A percentile compares a stretch with the other conserved stretches of the same genome.
Evolutionary conservation across 2,113 vertebrate species (phyloP).

Genomic region (Myotis brandtii): DNA sequence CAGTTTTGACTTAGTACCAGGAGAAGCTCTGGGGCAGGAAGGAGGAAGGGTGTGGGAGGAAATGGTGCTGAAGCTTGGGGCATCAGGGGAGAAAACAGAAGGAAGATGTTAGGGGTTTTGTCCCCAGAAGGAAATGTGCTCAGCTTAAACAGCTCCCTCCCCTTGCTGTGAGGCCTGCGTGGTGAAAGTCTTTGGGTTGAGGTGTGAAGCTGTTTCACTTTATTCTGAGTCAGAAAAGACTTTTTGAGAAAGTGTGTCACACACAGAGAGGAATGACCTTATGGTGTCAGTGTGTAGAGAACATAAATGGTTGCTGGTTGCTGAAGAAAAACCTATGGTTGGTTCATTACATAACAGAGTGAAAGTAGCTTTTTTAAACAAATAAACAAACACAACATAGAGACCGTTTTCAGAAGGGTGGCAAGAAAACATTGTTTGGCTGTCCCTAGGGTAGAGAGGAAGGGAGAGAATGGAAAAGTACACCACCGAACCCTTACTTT

Average conservation of each 20-base stretch:
- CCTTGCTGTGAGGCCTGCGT: background rate
- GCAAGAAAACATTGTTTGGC: background rate
- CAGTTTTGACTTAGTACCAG: background rate
- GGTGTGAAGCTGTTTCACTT: background rate
- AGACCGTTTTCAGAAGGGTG: background rate
- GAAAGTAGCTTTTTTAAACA: background rate
- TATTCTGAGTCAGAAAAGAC: background rate
- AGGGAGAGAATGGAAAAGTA: background rate
- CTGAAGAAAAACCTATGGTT: background rate
- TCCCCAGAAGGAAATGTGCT: background rate
- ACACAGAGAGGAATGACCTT: background rate
- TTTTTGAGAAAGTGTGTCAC: background rate
- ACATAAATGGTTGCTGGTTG: background rate
- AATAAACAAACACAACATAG: background rate
- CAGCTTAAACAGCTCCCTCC: background rate
- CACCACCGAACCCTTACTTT: background rate
- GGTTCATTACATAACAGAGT: background rate
- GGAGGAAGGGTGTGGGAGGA: too few species aligned
- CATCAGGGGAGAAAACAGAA: background rate
- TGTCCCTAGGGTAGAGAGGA: background rate
- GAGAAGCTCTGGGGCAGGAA: background rate
- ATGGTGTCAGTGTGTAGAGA: background rate
- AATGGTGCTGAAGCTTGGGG: background rate
- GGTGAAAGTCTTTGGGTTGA: background rate
- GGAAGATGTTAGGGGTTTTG: background rate